Evolutionary conservation across 2,797 vertebrate genomes (phyloP).

Genomic region (Callimico goeldii): DNA sequence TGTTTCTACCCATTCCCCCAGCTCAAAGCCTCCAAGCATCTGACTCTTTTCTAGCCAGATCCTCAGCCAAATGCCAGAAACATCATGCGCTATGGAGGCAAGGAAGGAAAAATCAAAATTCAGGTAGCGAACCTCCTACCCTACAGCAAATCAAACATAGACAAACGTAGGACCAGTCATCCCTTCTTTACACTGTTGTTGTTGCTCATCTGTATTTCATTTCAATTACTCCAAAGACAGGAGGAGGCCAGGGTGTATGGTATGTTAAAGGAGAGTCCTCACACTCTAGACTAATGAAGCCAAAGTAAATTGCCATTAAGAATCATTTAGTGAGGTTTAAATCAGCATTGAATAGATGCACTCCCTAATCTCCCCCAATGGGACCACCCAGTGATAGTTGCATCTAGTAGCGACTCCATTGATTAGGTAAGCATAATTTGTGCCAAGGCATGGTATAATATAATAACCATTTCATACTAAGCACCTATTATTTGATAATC

Average conservation of each 20-base stretch:
- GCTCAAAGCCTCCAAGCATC: too few relatives aligned
- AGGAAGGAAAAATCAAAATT: background rate
- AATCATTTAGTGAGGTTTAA: conserved; percentile 72
- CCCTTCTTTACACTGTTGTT: background rate
- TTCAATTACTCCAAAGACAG: conserved; percentile 57
- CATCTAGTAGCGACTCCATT: background rate
- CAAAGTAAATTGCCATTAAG: conserved; percentile 72
- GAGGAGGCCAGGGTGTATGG: background rate
- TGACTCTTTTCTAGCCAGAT: background rate
- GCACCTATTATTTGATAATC: conserved; percentile 47
- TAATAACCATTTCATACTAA: conserved; percentile 20
- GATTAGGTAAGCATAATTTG: conserved; percentile 30
- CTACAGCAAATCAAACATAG: background rate
- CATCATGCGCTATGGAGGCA: background rate
- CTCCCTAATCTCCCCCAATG: conserved; percentile 13
- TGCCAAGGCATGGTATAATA: background rate
- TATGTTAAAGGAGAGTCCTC: conserved; percentile 56
- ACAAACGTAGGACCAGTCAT: background rate
- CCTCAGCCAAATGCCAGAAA: background rate
- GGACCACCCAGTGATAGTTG: conserved; percentile 23
- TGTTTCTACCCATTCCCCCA: too few relatives aligned
- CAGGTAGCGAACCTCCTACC: background rate
- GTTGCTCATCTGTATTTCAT: conserved; percentile 4
- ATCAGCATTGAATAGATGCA: conserved; percentile 59
- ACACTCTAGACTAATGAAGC: conserved; percentile 65